Evolutionary conservation across 2,888 invertebrate genomes (phyloP).

Genomic region (Torymus aiolomorphi): DNA sequence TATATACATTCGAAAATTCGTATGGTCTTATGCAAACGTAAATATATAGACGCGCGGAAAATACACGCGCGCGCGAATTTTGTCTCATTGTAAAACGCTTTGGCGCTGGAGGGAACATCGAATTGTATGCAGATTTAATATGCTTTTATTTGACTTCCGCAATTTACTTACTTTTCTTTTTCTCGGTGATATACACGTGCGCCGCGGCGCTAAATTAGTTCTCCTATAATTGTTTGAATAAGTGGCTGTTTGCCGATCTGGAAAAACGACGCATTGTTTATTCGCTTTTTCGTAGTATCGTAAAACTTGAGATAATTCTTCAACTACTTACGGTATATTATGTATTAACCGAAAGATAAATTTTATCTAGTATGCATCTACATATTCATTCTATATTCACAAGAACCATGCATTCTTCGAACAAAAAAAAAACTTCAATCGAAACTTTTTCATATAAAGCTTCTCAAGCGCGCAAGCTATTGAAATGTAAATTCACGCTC

Average conservation of each 20-base stretch:
- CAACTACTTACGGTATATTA: no score
- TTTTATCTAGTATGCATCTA: no score
- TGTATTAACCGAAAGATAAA: no score
- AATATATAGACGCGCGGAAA: slow-evolving; percentile 24
- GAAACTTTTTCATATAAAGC: no score
- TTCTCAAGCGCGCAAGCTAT: neutral
- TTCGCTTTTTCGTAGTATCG: neutral
- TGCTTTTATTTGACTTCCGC: slow-evolving; percentile 36
- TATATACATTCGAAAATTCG: slow-evolving; percentile 10
- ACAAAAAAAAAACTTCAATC: no score
- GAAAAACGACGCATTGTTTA: slow-evolving; percentile 24
- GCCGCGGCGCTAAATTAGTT: slow-evolving; percentile 21
- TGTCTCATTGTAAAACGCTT: slow-evolving; percentile 19
- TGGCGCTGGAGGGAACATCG: slow-evolving; percentile 10
- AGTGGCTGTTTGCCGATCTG: slow-evolving; percentile 11
- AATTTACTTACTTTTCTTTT: slow-evolving; percentile 20
- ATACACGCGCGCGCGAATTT: slow-evolving; percentile 12
- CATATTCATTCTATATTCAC: no score
- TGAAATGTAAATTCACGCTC: neutral
- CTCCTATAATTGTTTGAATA: slow-evolving; percentile 29
- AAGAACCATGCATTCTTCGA: no score
- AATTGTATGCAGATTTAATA: slow-evolving; percentile 49
- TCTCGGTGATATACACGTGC: no score
- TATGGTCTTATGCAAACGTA: slow-evolving; percentile 37
- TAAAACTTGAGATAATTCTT: no score